A percentile compares a stretch with the other conserved stretches of the same genome.
Conservation (phyloP, 1,140 invertebrate species). For the Pogonognathellus flavescens region DNA sequence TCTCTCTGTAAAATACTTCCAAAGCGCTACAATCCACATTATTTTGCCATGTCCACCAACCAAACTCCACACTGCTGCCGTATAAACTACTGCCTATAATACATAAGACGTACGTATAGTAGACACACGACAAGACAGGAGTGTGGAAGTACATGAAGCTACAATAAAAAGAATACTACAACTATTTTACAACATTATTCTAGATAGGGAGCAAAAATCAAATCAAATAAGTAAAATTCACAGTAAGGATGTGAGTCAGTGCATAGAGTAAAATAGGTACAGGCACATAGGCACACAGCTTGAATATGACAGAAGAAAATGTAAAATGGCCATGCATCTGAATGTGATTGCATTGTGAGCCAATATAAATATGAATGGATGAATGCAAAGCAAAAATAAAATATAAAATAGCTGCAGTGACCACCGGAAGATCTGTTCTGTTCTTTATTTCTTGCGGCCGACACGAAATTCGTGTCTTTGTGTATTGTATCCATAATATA, state of each 20-base stretch:
- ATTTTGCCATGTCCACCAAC: too few relatives aligned
- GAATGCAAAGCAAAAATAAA: slow-evolving; percentile 37
- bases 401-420: slow-evolving; percentile 31
- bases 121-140: too few relatives aligned
- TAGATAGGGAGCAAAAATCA: too few relatives aligned
- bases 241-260: background rate
- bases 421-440: slow-evolving; percentile 42
- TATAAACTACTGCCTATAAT: too few relatives aligned
- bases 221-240: too few relatives aligned
- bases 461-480: slow-evolving; percentile 60
- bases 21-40: too few relatives aligned
- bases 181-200: too few relatives aligned
- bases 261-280: background rate
- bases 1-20: background rate
- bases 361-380: background rate
- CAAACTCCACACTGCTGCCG: too few relatives aligned
- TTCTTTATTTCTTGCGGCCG: slow-evolving; percentile 47
- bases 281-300: background rate
- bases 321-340: background rate
- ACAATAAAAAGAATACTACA: too few relatives aligned
- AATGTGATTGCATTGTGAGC: slow-evolving; percentile 17
- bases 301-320: background rate
- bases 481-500: slow-evolving; percentile 15
- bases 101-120: too few relatives aligned
- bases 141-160: too few relatives aligned